These are phyloP conservation scores for Delphinus delphis DNA, from an alignment of 2,113 vertebrate species.

Conservation along the genomic window DNA sequence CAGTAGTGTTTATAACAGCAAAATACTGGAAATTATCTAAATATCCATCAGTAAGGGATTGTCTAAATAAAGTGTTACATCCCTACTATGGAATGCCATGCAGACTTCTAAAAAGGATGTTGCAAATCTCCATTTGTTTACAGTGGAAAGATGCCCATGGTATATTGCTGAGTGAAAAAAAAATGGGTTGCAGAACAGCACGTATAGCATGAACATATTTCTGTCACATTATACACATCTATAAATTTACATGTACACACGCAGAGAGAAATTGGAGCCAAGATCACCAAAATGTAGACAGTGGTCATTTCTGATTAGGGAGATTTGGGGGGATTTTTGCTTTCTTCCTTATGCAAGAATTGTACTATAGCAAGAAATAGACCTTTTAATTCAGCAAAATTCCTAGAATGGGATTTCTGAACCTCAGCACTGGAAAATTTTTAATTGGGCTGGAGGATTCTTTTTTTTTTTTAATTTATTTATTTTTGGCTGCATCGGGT, in stretches of 20 bases:
- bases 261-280: not conserved
- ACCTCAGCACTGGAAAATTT: not conserved
- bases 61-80: conserved; percentile 62
- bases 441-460: not conserved
- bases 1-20: conserved; percentile 62
- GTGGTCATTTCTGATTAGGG: not conserved
- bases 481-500: no score
- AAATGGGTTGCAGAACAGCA: not conserved
- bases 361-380: not conserved
- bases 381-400: not conserved
- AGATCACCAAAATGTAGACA: not conserved
- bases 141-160: not conserved
- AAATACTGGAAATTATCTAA: conserved; percentile 47
- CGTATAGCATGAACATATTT: not conserved
- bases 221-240: not conserved
- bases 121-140: conserved; percentile 55
- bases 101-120: conserved; percentile 54
- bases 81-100: conserved; percentile 46
- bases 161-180: not conserved
- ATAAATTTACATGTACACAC: not conserved
- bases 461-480: not conserved
- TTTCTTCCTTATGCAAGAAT: not conserved
- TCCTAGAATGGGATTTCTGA: not conserved
- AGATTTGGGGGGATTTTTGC: not conserved
- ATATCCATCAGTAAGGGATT: conserved; percentile 53